Evolutionary conservation across 2,888 invertebrate species (phyloP).

Genomic region (Acrocyrtus sp.): DNA sequence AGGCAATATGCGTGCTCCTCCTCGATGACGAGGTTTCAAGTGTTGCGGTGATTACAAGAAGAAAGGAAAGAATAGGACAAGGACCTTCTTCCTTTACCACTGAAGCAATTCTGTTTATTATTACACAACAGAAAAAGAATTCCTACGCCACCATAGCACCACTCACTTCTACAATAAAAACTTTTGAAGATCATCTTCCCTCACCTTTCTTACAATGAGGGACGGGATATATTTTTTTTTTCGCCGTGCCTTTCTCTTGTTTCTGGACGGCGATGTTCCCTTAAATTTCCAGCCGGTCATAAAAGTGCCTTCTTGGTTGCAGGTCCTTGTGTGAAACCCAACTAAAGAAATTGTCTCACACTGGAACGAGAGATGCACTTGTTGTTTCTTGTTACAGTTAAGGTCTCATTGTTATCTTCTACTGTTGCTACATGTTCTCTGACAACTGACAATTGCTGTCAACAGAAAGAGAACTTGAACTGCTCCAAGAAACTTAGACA

Average conservation of each 20-base stretch:
- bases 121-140: conserved; percentile 1
- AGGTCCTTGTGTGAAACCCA: conserved; percentile 12
- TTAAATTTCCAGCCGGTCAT: conserved; percentile 29
- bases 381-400: too few species aligned
- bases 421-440: too few species aligned
- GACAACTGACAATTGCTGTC: too few species aligned
- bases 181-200: conserved; percentile 27
- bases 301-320: conserved; percentile 7
- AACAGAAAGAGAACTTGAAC: too few species aligned
- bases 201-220: conserved; percentile 29
- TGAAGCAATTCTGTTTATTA: conserved; percentile 5
- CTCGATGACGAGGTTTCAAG: conserved; percentile 35
- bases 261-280: conserved; percentile 25
- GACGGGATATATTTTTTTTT: too few species aligned
- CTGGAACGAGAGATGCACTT: too few species aligned
- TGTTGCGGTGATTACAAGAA: conserved; percentile 44
- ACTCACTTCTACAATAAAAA: neutral
- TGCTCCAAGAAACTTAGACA: too few species aligned
- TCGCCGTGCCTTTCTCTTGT: conserved; percentile 38
- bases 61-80: conserved; percentile 30
- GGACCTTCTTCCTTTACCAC: conserved; percentile 30
- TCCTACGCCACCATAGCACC: neutral
- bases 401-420: too few species aligned
- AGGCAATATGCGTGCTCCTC: conserved; percentile 28
- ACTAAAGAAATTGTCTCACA: too few species aligned